A percentile compares a stretch with the other conserved stretches of the same genome.
These are phyloP conservation scores for Fissipunctia ypsillon DNA, from an alignment of 2,888 invertebrate species.

Conservation along the genomic window DNA sequence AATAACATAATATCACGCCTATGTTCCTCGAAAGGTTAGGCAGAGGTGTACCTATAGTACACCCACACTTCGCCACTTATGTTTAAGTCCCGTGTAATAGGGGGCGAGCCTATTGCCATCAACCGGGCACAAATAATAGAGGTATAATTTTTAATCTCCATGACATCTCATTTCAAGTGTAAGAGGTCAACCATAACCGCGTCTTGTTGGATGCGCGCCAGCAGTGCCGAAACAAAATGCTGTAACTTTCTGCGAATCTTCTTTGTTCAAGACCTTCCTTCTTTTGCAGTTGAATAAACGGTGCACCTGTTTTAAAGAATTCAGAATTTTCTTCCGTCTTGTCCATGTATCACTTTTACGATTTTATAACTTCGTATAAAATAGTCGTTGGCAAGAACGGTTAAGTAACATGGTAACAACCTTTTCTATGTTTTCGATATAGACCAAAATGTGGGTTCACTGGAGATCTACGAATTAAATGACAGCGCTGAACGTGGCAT, in stretches of 20 bases:
- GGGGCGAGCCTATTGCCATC: too few relatives aligned
- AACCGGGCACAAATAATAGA: too few relatives aligned
- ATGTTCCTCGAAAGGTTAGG: too few relatives aligned
- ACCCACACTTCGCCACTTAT: too few relatives aligned
- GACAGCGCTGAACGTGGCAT: not conserved
- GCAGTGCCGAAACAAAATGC: constrained; percentile 45
- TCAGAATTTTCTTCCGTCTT: constrained; percentile 6
- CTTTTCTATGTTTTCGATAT: not conserved
- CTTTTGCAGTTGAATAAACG: constrained; percentile 13
- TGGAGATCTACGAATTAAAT: constrained; percentile 12
- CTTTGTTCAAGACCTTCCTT: constrained; percentile 22
- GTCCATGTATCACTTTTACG: constrained; percentile 39
- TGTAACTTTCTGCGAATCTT: constrained; percentile 30
- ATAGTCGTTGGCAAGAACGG: constrained; percentile 9
- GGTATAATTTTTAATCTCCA: constrained; percentile 31
- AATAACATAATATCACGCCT: too few relatives aligned
- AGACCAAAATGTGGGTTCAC: not conserved
- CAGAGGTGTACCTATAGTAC: too few relatives aligned
- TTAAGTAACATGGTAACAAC: not conserved
- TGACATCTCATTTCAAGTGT: constrained; percentile 41
- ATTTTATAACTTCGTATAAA: constrained; percentile 14
- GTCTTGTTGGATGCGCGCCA: constrained; percentile 44
- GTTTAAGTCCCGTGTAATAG: too few relatives aligned
- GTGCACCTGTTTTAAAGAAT: constrained; percentile 47
- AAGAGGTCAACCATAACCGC: constrained; percentile 43